Conservation (phyloP, 2,113 vertebrate species). For the Strix uralensis region DNA sequence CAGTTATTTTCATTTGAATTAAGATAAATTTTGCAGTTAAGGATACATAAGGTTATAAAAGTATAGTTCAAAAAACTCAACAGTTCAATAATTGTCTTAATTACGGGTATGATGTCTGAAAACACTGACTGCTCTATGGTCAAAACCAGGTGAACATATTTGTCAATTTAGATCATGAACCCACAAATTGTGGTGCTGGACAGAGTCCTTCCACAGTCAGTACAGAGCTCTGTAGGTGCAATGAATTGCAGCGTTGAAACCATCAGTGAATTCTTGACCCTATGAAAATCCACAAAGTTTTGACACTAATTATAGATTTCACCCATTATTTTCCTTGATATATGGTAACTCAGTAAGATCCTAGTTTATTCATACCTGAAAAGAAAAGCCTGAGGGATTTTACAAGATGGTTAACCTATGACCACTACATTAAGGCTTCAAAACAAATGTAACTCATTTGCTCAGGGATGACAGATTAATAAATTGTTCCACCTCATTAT, state of each 20-base stretch:
- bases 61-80: background rate
- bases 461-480: constrained; percentile 31
- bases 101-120: background rate
- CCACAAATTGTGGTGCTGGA: background rate
- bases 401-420: constrained; percentile 6
- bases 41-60: background rate
- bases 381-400: constrained; percentile 3
- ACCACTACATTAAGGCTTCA: constrained; percentile 26
- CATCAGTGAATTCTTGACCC: background rate
- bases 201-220: background rate
- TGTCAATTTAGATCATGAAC: background rate
- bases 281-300: background rate
- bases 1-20: background rate
- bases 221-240: background rate
- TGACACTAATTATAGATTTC: background rate
- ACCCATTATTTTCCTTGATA: background rate
- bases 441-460: constrained; percentile 54
- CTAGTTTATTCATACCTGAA: background rate
- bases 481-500: constrained; percentile 54
- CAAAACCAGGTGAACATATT: background rate
- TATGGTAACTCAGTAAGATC: background rate
- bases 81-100: background rate
- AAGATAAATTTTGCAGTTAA: background rate
- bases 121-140: background rate
- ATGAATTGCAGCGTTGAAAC: background rate